phyloP scores from a whole-genome alignment of 2,113 vertebrate species.

The Butastur rufipennis region DNA sequence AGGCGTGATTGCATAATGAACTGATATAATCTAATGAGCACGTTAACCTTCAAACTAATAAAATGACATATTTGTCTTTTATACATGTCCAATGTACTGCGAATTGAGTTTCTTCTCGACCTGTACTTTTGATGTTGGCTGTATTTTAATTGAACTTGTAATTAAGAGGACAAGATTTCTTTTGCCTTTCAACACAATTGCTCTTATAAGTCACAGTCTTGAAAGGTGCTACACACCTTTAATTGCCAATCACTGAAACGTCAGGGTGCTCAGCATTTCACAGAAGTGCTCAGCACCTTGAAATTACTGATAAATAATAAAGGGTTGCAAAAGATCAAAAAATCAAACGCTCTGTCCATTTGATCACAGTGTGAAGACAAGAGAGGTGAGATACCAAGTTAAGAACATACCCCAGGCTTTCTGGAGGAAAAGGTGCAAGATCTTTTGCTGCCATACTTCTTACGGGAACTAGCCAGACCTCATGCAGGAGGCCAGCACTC shows the following conservation, averaged over 20 bases:
- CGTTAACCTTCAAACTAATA: background rate
- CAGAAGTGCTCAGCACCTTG: background rate
- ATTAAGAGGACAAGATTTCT: background rate
- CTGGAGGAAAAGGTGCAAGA: background rate
- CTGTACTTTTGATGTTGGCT: background rate
- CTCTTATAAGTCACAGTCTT: background rate
- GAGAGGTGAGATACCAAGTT: background rate
- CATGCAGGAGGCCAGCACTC: accelerated
- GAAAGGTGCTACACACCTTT: background rate
- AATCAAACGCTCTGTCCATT: background rate
- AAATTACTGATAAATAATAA: background rate
- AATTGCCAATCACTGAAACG: background rate
- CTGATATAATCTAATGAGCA: background rate
- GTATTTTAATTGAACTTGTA: background rate
- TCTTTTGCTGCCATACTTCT: background rate
- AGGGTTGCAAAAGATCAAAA: background rate
- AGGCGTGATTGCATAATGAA: background rate
- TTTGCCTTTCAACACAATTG: background rate
- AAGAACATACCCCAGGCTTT: background rate
- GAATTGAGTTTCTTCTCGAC: background rate
- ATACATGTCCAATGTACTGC: background rate
- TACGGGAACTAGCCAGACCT: background rate
- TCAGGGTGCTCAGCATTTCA: background rate
- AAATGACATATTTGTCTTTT: background rate
- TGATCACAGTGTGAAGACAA: background rate